Evolutionary conservation across 37 sponge, comb jelly and placozoan genomes (phyloP), one percentile per base, ranked within the genome.

Genomic region (Axinella damicornis): DNA sequence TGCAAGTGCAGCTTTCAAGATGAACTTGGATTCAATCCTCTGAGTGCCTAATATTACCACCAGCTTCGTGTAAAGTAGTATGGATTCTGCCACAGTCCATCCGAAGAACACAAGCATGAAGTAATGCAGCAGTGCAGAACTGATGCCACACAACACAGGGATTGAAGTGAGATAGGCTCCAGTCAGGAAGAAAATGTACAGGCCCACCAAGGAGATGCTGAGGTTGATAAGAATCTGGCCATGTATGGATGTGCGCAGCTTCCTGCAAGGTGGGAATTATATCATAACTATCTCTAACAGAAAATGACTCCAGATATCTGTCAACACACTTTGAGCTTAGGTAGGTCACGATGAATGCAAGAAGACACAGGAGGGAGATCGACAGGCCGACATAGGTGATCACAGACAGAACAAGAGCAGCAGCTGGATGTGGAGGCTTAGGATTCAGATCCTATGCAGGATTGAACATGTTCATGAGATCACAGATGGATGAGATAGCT

Each of bases 101-200:
- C 38, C 27, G 22, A 85, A 77, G 53, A 71, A 85, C 37, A 85
- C 86, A 30, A 85, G n/a, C 57, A 77, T 70, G 62, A 85, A 70
- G 72, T 85, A 85, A 34, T 85, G 78, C 41, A 85, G 35, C 39
- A 85, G 46, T 31, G 78, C 86, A 57, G 86, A 65, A 39, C 28
- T 41, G 32, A 75, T 31, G 1, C 85, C 85, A 84, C 85, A 84
- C 38, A 84, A 37, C 2, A 36, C 69, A 5, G 37, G 34, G 20
- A 83, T 62, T 14, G 34, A 52, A 6, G 69, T 57, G 36, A 55
- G 34, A 14, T 39, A n/a, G 27, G 24, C 76, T 17, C 56, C 38
- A 20, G 76, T 57, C 58, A 85, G 14, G 70, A 85, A 85, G 69
- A 76, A 40, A 17, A 76, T 25, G 46, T 85, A 85, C 57, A 85